Evolutionary conservation across 2,888 invertebrate genomes (phyloP).

Genomic region (Margaritifera margaritifera): DNA sequence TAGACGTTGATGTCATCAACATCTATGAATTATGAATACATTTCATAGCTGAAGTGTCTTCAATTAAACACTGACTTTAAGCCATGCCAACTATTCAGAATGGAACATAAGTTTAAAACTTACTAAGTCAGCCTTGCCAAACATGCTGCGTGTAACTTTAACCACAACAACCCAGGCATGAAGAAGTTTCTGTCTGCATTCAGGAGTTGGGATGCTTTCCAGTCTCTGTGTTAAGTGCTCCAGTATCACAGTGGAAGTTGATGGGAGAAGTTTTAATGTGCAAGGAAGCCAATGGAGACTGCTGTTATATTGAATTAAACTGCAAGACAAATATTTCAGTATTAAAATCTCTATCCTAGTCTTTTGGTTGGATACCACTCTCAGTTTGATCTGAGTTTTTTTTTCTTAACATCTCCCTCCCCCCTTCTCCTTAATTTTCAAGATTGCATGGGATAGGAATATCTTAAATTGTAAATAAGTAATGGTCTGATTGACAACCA

Average conservation of each 20-base stretch:
- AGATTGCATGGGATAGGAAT: too few relatives aligned
- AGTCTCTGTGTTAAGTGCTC: slow-evolving; percentile 26
- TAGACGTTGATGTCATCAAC: too few relatives aligned
- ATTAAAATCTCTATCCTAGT: neutral
- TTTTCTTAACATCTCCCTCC: too few relatives aligned
- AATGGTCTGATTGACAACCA: too few relatives aligned
- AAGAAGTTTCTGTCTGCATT: slow-evolving; percentile 33
- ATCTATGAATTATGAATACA: too few relatives aligned
- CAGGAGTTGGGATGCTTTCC: slow-evolving; percentile 7
- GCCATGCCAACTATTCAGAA: too few relatives aligned
- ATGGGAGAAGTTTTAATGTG: slow-evolving; percentile 59
- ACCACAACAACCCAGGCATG: slow-evolving; percentile 56
- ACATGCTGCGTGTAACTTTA: slow-evolving; percentile 35
- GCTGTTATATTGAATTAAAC: slow-evolving; percentile 60
- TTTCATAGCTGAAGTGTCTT: too few relatives aligned
- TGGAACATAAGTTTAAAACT: slow-evolving; percentile 1
- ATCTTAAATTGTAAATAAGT: too few relatives aligned
- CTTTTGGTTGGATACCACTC: neutral
- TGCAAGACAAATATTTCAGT: slow-evolving; percentile 30
- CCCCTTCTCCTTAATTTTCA: too few relatives aligned
- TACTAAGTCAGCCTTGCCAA: slow-evolving; percentile 33
- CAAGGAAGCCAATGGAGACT: slow-evolving; percentile 64
- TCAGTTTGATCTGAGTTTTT: neutral
- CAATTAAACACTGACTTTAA: too few relatives aligned
- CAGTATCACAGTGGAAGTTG: slow-evolving; percentile 35